Evolutionary conservation across 2,113 vertebrate species (phyloP).

Genomic region (Myiopsitta monachus): DNA sequence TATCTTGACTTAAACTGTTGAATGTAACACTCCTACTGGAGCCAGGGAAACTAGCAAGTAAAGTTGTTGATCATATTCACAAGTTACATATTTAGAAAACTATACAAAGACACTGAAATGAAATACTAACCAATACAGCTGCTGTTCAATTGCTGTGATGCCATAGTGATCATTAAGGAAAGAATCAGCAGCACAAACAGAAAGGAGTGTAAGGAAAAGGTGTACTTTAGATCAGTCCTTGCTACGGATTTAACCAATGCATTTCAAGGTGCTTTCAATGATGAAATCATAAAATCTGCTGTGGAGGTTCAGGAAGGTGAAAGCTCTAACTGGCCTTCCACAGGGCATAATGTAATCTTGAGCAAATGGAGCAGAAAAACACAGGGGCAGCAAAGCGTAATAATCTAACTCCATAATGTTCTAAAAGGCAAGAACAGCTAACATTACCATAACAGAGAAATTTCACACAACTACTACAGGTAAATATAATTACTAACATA

Average conservation of each 20-base stretch:
- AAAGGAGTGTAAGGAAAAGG: background rate
- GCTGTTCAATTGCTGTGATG: background rate
- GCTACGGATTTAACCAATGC: background rate
- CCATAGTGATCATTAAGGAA: background rate
- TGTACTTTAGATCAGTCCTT: background rate
- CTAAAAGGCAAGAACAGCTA: background rate
- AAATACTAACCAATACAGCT: background rate
- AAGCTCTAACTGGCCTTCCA: background rate
- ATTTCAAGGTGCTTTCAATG: background rate
- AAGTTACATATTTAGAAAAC: background rate
- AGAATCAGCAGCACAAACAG: background rate
- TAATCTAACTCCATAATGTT: background rate
- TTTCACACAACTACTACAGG: background rate
- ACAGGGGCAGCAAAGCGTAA: accelerated
- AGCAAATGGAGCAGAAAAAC: background rate
- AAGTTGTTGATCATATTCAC: background rate
- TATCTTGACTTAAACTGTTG: background rate
- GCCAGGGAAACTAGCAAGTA: background rate
- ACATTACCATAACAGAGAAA: background rate
- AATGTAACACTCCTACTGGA: background rate
- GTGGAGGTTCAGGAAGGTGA: background rate
- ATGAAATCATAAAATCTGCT: background rate
- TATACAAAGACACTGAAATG: background rate
- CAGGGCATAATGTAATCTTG: background rate
- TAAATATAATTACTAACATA: background rate